Evolutionary conservation across 1,140 invertebrate genomes (phyloP).

Genomic region (Frieseomelitta varia): DNA sequence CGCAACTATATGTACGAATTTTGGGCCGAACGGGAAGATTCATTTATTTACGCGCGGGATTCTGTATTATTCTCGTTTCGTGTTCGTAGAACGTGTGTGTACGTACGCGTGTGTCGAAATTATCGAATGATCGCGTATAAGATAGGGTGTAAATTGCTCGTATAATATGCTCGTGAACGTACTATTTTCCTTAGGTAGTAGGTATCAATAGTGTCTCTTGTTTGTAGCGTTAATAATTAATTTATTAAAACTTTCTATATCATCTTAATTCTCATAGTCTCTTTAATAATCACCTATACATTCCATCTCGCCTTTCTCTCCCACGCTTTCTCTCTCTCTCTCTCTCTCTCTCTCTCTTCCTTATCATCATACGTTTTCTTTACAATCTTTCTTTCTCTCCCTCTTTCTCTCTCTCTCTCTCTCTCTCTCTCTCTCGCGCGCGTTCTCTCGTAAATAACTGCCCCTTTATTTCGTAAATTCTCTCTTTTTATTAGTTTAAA

Average conservation of each 20-base stretch:
- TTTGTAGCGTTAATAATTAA: conserved; percentile 71
- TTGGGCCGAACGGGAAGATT: conserved; percentile 40
- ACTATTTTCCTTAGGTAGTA: conserved; percentile 61
- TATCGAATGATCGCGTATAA: conserved; percentile 40
- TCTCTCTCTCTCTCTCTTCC: conserved; percentile 30
- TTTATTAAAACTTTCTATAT: conserved; percentile 76
- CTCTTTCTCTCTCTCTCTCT: not conserved
- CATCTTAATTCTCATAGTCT: conserved; percentile 70
- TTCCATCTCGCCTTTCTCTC: conserved; percentile 28
- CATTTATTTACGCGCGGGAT: conserved; percentile 54
- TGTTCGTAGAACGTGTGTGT: conserved; percentile 39
- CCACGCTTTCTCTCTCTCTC: conserved; percentile 30
- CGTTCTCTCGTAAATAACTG: not conserved
- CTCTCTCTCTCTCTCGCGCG: not conserved
- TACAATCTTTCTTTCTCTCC: conserved; percentile 20
- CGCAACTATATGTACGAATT: conserved; percentile 47
- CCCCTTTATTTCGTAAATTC: conserved; percentile 20
- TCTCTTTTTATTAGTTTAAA: conserved; percentile 47
- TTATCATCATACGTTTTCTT: conserved; percentile 14
- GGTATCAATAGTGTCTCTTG: conserved; percentile 63
- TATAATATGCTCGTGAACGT: conserved; percentile 16
- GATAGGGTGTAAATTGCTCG: conserved; percentile 50
- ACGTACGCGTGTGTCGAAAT: conserved; percentile 55
- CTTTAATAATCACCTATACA: conserved; percentile 63
- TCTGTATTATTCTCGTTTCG: conserved; percentile 42